Conservation (phyloP, 1,140 invertebrate species). For the Calliphora vicina region DNA sequence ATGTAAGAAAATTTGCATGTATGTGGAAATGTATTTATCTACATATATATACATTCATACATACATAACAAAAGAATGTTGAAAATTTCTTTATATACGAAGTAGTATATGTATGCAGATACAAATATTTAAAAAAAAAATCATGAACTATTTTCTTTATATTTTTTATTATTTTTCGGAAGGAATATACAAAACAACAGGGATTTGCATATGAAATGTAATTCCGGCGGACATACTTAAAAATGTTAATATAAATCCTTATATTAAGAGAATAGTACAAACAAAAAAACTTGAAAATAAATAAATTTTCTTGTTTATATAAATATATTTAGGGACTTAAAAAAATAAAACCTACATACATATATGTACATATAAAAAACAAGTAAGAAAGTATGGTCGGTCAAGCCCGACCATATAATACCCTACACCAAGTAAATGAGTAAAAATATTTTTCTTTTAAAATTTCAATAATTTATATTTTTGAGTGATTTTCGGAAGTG, state of each 20-base stretch:
- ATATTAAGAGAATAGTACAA: neutral
- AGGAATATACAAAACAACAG: constrained; percentile 12
- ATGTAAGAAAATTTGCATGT: too few relatives aligned
- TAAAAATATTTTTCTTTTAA: too few relatives aligned
- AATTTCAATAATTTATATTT: too few relatives aligned
- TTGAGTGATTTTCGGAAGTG: too few relatives aligned
- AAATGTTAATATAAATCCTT: constrained; percentile 19
- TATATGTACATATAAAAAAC: too few relatives aligned
- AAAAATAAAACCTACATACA: too few relatives aligned
- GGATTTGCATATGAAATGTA: constrained; percentile 30
- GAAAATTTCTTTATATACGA: too few relatives aligned
- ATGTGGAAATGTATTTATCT: neutral
- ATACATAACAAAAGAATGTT: neutral
- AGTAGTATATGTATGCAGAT: neutral
- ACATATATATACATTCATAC: neutral
- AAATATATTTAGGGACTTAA: neutral
- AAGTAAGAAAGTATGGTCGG: too few relatives aligned
- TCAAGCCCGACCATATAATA: too few relatives aligned
- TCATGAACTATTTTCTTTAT: constrained; percentile 4
- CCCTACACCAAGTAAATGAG: too few relatives aligned
- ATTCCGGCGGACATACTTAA: constrained; percentile 27
- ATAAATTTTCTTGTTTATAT: neutral
- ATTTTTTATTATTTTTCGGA: neutral
- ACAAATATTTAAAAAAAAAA: neutral
- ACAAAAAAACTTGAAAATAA: neutral